Conservation (phyloP, 1,140 invertebrate genomes). For the Eriocheir sinensis region DNA sequence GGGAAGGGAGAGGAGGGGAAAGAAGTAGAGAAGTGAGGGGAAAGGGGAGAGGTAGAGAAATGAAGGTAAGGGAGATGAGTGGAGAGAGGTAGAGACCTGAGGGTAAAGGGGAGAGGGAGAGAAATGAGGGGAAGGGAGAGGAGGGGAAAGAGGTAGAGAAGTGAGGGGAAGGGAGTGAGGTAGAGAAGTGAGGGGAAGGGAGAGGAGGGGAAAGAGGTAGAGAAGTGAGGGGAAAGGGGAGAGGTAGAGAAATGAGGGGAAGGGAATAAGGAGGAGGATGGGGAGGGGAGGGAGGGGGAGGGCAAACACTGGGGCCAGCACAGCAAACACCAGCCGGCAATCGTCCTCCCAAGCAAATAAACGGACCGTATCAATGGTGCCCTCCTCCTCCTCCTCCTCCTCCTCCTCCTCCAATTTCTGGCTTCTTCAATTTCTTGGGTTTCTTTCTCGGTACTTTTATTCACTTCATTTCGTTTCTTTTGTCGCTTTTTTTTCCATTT, state of each 20-base stretch:
- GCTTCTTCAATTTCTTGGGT: neutral
- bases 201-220: no score
- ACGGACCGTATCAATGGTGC: neutral
- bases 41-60: no score
- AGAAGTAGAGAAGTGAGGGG: no score
- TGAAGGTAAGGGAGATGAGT: no score
- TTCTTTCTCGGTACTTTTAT: neutral
- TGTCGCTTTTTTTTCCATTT: no score
- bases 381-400: constrained; percentile 1
- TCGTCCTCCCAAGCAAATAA: constrained; percentile 10
- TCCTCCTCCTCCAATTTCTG: neutral
- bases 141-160: neutral
- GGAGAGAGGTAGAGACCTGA: no score
- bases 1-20: no score
- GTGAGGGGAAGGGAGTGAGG: neutral
- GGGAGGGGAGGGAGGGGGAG: neutral
- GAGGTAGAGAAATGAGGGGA: neutral
- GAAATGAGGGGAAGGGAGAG: no score
- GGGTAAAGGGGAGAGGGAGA: no score
- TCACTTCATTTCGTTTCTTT: neutral
- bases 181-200: no score
- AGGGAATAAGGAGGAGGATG: neutral
- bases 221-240: neutral
- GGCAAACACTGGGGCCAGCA: neutral
- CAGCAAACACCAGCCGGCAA: neutral